Evolutionary conservation across 30 jellyfish, hydroid and myxozoan species (phyloP), one percentile per base, ranked within the genome.

Genomic region (Hydractinia echinata): DNA sequence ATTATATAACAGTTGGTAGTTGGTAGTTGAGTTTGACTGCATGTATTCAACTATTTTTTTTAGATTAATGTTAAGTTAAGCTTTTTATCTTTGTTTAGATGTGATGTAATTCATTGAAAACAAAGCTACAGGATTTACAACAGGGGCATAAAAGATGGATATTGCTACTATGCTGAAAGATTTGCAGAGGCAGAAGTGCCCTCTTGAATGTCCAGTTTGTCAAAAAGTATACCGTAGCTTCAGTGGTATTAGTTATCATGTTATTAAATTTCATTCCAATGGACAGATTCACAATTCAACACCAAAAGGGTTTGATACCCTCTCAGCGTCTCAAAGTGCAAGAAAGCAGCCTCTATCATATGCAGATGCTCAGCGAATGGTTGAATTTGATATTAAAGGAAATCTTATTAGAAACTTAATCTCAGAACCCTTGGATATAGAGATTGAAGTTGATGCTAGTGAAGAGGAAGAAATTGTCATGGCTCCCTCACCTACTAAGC

Each of bases 331-430:
- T 7, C 56, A 21, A 61, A 77, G 94, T 66, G 88, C 82, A 66
- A 78, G 91, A 72, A 93, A 95, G 76, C 96, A 86, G 67, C 96
- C 97, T 66, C 76, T 94, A 82, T 83, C 99, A 4, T 94, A 94
- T 70, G 99, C 97, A 14, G 99, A 94, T 61, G 91, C 99, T 8
- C 96, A 94, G 62, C 79, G 90, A 69, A 81, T 94, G 96, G 99
- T 94, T 4, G 99, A 94, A 77, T 88, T 94, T 82, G 99, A 94
- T 61, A 48, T 94, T 44, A 88, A 85, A 66, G 99, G 99, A 0
- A 96, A 82, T 15, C 66, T 94, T 56, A 62, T 74, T 53, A 73
- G 99, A 54, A 85, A 76, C 73, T 66, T 87, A 61, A 88, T 94
- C 76, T 72, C 76, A 8, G 99, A 94, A 16, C 88, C 89, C 48